A percentile compares a stretch with the other conserved stretches of the same genome.
Conservation (phyloP, 2,113 vertebrate genomes). For the Capreolus pygargus region DNA sequence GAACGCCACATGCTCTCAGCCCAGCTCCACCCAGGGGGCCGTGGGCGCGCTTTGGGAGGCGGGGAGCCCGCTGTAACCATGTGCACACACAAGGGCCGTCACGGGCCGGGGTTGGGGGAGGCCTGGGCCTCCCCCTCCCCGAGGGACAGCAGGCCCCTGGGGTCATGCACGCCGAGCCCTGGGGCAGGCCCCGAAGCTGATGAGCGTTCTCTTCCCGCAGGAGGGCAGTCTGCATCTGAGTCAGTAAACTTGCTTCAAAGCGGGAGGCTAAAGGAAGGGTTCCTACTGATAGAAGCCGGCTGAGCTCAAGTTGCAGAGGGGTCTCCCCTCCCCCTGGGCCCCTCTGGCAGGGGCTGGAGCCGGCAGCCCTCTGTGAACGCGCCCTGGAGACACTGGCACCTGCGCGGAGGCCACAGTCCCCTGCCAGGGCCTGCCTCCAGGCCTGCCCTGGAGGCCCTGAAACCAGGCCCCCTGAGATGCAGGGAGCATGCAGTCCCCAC, state of each 20-base stretch:
- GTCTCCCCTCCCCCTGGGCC: neutral
- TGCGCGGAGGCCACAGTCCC: neutral
- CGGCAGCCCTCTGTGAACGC: neutral
- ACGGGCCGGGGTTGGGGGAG: too few relatives aligned
- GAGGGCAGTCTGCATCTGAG: neutral
- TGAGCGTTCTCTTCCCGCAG: neutral
- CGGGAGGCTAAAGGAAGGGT: neutral
- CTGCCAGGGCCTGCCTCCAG: neutral
- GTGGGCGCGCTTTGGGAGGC: neutral
- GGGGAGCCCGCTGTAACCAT: accelerated
- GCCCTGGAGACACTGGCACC: neutral
- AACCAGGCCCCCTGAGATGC: neutral
- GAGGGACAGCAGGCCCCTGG: neutral
- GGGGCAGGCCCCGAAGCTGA: accelerated
- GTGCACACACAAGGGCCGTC: neutral
- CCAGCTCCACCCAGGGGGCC: neutral
- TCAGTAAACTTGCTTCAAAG: neutral
- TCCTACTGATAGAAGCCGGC: neutral
- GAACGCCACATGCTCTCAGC: neutral
- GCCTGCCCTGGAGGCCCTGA: neutral
- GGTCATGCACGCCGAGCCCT: neutral
- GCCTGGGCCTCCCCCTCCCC: too few relatives aligned
- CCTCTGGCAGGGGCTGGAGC: neutral
- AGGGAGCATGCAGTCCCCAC: neutral
- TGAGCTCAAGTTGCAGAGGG: neutral